phyloP scores from a whole-genome alignment of 2,113 vertebrate genomes.

The Penelope pileata region DNA sequence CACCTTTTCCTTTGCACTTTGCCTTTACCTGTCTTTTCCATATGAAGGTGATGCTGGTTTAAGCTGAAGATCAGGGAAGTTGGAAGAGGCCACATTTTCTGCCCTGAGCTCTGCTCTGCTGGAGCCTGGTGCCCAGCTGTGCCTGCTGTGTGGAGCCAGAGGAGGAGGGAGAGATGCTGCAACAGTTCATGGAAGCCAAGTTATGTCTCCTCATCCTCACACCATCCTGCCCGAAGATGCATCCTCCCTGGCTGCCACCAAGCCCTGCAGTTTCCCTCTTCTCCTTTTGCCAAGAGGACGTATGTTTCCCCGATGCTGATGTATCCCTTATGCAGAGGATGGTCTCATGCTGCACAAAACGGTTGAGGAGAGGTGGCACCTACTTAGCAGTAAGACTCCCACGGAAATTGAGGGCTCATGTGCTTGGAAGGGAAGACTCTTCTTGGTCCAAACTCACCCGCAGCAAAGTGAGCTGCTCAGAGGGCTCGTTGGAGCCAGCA shows the following conservation, averaged over 20 bases:
- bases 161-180: neutral
- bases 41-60: neutral
- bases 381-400: neutral
- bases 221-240: neutral
- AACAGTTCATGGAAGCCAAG: neutral
- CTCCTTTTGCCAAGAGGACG: no score
- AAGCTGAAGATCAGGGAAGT: neutral
- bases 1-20: neutral
- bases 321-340: neutral
- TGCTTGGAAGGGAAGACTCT: neutral
- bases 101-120: neutral
- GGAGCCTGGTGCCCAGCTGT: neutral
- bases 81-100: neutral
- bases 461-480: neutral
- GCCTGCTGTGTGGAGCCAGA: neutral
- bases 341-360: neutral
- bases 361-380: neutral
- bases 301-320: no score
- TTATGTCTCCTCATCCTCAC: neutral
- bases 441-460: neutral
- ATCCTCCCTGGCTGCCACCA: neutral
- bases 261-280: no score
- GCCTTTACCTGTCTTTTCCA: neutral
- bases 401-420: neutral
- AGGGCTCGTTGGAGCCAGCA: neutral